Evolutionary conservation across 2,113 vertebrate species (phyloP).

Genomic region (Cyphomyrus plagiostoma): DNA sequence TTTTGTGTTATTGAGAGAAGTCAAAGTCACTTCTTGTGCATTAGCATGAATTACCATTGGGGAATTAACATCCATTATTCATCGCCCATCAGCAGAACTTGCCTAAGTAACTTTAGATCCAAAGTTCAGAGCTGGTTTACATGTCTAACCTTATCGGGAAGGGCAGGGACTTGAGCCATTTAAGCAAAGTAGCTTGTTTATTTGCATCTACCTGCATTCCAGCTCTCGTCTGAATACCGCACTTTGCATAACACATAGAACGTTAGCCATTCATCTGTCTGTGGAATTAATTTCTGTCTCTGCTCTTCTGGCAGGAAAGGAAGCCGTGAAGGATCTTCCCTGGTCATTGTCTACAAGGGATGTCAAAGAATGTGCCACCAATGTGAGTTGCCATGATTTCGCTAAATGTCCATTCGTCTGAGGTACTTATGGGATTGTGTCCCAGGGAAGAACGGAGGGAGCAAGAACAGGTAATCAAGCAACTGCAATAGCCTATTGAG

Average conservation of each 20-base stretch:
- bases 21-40: background rate
- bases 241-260: background rate
- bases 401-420: background rate
- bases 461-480: background rate
- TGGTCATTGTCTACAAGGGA: background rate
- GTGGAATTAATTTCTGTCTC: conserved; percentile 1
- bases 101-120: background rate
- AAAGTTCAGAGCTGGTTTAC: background rate
- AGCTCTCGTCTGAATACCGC: background rate
- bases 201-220: background rate
- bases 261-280: background rate
- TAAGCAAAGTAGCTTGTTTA: background rate
- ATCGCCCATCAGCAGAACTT: conserved; percentile 1
- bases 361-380: conserved; percentile 9
- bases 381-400: conserved; percentile 16
- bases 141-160: conserved; percentile 8
- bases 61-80: conserved; percentile 8
- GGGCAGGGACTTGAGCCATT: background rate
- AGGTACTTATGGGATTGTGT: background rate
- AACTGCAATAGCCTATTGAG: background rate
- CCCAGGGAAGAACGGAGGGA: background rate
- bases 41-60: conserved; percentile 6
- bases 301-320: conserved; percentile 16
- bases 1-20: conserved; percentile 3
- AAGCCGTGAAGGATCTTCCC: background rate